A percentile compares a stretch with the other conserved stretches of the same genome.
phyloP scores from a whole-genome alignment of 2,797 vertebrate genomes.

The Ispidina lecontei region DNA sequence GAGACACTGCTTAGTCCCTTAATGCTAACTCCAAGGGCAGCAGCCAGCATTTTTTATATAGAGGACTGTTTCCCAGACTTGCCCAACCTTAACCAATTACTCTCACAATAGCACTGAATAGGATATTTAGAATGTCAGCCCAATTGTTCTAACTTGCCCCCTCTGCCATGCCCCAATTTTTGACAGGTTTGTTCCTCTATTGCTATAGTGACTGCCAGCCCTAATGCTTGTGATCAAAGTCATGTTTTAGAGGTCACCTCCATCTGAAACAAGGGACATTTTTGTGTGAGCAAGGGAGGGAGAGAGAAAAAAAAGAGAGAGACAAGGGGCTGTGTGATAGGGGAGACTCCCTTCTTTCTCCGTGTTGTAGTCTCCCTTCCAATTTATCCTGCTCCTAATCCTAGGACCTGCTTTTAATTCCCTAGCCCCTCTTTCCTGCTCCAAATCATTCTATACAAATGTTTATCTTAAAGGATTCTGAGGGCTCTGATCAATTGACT shows the following conservation, averaged over 20 bases:
- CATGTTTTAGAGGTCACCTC: slow-evolving; percentile 26
- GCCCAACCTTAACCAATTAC: slow-evolving; percentile 67
- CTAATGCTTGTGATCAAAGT: slow-evolving; percentile 63
- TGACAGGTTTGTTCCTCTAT: slow-evolving; percentile 28
- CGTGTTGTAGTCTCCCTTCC: not conserved
- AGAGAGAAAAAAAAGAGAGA: not conserved
- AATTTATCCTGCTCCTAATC: not conserved
- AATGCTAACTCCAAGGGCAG: not conserved
- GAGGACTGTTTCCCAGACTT: slow-evolving; percentile 10
- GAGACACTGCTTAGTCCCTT: not conserved
- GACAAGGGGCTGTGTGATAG: not conserved
- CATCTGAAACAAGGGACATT: not conserved
- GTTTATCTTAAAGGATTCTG: not conserved
- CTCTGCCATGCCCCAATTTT: slow-evolving; percentile 13
- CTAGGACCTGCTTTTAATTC: not conserved
- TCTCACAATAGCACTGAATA: not conserved
- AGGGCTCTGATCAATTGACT: not conserved
- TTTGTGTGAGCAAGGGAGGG: not conserved
- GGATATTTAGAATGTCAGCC: slow-evolving; percentile 32
- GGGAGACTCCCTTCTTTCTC: not conserved
- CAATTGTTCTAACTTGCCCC: slow-evolving; percentile 40
- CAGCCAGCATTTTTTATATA: not conserved
- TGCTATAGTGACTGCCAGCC: slow-evolving; percentile 49
- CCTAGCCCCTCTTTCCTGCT: not conserved
- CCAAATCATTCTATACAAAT: not conserved